A percentile compares a stretch with the other conserved stretches of the same genome.
phyloP scores from a whole-genome alignment of 2,113 vertebrate genomes.

The Crypturellus undulatus region DNA sequence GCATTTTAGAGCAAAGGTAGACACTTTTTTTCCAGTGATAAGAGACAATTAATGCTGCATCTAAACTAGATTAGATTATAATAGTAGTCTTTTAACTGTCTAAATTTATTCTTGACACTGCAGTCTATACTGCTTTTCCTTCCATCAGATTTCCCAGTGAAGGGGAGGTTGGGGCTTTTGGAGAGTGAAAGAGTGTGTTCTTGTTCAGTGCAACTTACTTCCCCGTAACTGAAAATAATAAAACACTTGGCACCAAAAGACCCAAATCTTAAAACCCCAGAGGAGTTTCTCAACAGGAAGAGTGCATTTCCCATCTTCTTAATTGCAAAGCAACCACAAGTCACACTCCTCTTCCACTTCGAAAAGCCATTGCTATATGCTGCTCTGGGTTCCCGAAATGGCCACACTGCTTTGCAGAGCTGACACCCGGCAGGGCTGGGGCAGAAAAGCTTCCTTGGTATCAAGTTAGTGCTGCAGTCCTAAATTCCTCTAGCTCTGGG shows the following conservation, averaged over 20 bases:
- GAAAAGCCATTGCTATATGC: conserved; percentile 1
- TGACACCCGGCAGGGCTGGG: not conserved
- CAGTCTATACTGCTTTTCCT: not conserved
- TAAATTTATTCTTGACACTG: not conserved
- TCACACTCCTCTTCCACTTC: not conserved
- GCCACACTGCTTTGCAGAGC: not conserved
- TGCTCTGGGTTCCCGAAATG: conserved; percentile 13
- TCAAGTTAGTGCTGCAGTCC: not conserved
- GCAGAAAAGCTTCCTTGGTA: not conserved
- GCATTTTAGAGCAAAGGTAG: not conserved
- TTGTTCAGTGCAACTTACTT: not conserved
- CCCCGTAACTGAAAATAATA: not conserved
- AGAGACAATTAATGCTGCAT: not conserved
- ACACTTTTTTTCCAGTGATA: not conserved
- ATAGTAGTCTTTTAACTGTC: not conserved
- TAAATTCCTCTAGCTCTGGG: not conserved
- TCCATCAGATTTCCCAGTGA: not conserved
- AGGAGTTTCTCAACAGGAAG: not conserved
- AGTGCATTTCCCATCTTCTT: not conserved
- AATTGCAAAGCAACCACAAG: not conserved
- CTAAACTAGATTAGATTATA: not conserved
- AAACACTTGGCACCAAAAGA: not conserved
- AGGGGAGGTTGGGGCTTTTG: not conserved
- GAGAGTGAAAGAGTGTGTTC: not conserved
- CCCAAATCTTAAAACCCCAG: not conserved